phyloP scores from a whole-genome alignment of 2,888 invertebrate species.

The Digitonthophagus gazella region DNA sequence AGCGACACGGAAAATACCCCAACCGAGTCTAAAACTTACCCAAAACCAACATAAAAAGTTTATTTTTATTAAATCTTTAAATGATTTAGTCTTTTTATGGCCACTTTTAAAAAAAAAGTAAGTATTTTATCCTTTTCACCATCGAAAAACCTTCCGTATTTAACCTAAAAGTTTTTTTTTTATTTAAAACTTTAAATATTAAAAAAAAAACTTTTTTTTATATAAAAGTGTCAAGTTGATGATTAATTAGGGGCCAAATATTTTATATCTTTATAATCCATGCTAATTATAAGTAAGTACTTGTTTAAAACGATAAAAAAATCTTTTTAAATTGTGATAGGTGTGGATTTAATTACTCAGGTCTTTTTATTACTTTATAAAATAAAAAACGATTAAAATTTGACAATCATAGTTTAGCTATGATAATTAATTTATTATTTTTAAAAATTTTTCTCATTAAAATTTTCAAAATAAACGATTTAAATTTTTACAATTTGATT shows the following conservation, averaged over 20 bases:
- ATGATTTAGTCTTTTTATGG: background rate
- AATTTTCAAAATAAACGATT: no score
- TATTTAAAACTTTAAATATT: no score
- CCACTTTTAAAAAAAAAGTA: background rate
- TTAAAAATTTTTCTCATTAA: no score
- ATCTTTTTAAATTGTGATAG: background rate
- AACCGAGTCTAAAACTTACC: conserved; percentile 46
- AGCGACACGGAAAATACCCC: conserved; percentile 50
- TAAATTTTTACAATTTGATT: no score
- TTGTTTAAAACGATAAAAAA: no score
- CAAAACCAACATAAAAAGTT: conserved; percentile 40
- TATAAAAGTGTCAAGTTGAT: background rate
- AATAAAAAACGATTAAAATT: background rate
- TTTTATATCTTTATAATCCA: background rate
- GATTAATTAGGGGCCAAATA: conserved; percentile 14
- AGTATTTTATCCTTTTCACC: background rate
- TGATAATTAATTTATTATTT: conserved; percentile 7
- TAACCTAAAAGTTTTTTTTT: no score
- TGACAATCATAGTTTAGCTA: background rate
- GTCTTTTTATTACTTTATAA: background rate
- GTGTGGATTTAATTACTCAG: background rate
- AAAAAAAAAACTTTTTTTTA: no score
- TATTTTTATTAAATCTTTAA: background rate
- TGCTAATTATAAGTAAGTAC: background rate
- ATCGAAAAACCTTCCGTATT: background rate